phyloP scores from a whole-genome alignment of 2,113 vertebrate genomes.

The Channa maculata region DNA sequence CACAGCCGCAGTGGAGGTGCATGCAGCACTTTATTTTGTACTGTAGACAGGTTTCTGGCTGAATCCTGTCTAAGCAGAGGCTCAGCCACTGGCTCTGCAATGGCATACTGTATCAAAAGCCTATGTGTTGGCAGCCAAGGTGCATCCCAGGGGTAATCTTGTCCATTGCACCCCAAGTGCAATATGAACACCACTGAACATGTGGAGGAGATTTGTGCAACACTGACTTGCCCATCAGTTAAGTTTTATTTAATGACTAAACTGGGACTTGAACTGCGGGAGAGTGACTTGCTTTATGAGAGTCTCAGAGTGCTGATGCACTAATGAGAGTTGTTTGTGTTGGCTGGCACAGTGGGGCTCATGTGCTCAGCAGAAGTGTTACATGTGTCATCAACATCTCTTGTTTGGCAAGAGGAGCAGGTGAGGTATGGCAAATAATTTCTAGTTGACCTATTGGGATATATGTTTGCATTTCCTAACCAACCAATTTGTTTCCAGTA shows the following conservation, averaged over 20 bases:
- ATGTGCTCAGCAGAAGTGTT: constrained; percentile 61
- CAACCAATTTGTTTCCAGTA: too few relatives aligned
- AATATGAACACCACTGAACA: constrained; percentile 40
- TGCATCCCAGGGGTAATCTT: constrained; percentile 62
- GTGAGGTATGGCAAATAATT: constrained; percentile 35
- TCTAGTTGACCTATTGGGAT: constrained; percentile 45
- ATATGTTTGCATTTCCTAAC: not conserved
- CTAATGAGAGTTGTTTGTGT: constrained; percentile 61
- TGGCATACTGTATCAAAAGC: constrained; percentile 57
- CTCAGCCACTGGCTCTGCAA: constrained; percentile 59
- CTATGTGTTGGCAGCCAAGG: constrained; percentile 60
- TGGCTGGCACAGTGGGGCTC: constrained; percentile 53
- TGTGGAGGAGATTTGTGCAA: constrained; percentile 46
- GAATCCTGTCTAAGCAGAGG: constrained; percentile 58
- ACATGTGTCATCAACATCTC: constrained; percentile 53
- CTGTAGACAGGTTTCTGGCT: constrained; percentile 48
- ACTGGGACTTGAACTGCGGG: constrained; percentile 32
- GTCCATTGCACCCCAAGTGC: constrained; percentile 53
- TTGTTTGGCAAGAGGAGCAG: constrained; percentile 39
- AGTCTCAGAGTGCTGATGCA: constrained; percentile 39
- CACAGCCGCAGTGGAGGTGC: constrained; percentile 23
- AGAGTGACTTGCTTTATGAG: constrained; percentile 14
- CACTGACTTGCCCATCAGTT: constrained; percentile 17
- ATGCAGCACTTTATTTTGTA: constrained; percentile 53
- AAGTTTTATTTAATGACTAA: constrained; percentile 51